Evolutionary conservation across 37 sponge, comb jelly and placozoan species (phyloP), one percentile per base, ranked within the genome.

Genomic region (Hexactinellida sp.): DNA sequence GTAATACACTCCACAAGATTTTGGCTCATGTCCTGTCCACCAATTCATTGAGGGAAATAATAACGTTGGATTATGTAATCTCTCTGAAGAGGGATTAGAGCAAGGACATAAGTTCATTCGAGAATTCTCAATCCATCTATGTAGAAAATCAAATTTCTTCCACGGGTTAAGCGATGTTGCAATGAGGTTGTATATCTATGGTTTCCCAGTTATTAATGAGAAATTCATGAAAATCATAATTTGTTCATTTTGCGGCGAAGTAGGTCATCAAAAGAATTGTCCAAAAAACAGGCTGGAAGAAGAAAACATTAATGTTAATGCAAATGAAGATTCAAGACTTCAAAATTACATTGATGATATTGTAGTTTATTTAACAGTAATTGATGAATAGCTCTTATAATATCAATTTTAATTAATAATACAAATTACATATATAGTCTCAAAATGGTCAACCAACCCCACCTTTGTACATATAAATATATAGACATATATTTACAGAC

Each of bases 241-340:
- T n/a, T 63, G 76, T 63, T 63, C 76, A 23, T 7, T 28, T 23
- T 63, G 76, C 34, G 76, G 76, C 13, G 32, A 28, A 63, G 76
- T 63, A n/a, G 76, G 76, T 1, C 13, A 63, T 63, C 76, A 63
- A 63, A 63, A 63, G 30, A 63, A 63, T 63, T 63, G 30, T n/a
- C 32, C 5, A 28, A 63, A 63, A 63, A 63, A 63, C 34, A 63
- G 30, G 76, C 52, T 47, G 16, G 52, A 9, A 47, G 52, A 47
- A 47, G 16, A 47, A 9, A 16, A 19, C 13, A 47, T 16, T 19
- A 47, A 47, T 47, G 16, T 19, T 47, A 47, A 19, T 47, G 52
- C 9, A 19, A 47, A 47, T 47, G 52, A 47, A 16, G 52, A 47
- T 47, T 47, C 52, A n/a, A n/a, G n/a, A 47, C 52, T 47, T 16